These are phyloP conservation scores for Belgica antarctica DNA, from an alignment of 2,888 invertebrate species.

Conservation along the genomic window DNA sequence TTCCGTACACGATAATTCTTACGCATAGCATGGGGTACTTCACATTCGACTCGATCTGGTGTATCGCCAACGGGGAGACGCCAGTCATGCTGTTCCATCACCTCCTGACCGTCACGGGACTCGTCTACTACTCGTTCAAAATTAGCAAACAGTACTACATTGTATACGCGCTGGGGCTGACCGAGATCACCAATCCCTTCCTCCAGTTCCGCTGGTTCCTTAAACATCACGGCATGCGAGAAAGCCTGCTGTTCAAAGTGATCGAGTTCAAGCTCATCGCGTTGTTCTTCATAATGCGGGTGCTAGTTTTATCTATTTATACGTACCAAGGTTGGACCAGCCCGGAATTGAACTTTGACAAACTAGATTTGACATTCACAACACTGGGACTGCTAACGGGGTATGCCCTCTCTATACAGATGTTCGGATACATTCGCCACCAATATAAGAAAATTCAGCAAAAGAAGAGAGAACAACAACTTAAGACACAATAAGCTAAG, in stretches of 20 bases:
- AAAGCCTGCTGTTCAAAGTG: constrained; percentile 59
- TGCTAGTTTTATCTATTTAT: constrained; percentile 17
- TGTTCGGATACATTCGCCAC: constrained; percentile 27
- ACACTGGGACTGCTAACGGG: constrained; percentile 22
- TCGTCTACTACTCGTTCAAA: constrained; percentile 38
- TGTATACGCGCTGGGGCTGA: constrained; percentile 55
- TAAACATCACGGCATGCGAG: constrained; percentile 32
- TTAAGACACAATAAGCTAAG: not conserved
- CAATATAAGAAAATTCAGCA: constrained; percentile 22
- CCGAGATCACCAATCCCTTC: constrained; percentile 64
- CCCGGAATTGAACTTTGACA: not conserved
- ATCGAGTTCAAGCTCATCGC: constrained; percentile 53
- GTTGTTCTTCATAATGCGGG: constrained; percentile 35
- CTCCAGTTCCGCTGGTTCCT: constrained; percentile 62
- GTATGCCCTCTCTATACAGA: constrained; percentile 20
- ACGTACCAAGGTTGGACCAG: not conserved
- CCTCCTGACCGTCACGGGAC: constrained; percentile 26
- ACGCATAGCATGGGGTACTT: constrained; percentile 37
- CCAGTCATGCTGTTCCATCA: constrained; percentile 32
- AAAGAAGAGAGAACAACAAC: not conserved
- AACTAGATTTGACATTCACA: constrained; percentile 29
- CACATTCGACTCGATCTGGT: constrained; percentile 28
- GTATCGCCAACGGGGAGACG: constrained; percentile 21
- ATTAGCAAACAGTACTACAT: constrained; percentile 33
- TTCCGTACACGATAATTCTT: constrained; percentile 26